Evolutionary conservation across 2,113 vertebrate species (phyloP).

Genomic region (Oncorhynchus nerka): DNA sequence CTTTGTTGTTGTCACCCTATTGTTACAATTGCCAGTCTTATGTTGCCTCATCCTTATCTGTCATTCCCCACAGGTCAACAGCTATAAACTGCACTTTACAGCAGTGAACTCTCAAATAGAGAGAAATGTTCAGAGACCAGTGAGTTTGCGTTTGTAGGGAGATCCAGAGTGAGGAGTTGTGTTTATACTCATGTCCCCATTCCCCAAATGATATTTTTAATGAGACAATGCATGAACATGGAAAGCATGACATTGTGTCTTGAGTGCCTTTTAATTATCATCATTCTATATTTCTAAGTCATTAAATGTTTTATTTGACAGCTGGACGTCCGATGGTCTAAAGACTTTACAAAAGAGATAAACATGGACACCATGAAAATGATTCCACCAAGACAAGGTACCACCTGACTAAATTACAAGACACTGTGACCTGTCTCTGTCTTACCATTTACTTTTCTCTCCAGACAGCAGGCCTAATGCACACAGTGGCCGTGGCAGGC

Average conservation of each 20-base stretch:
- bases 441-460: neutral
- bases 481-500: conserved; percentile 18
- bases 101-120: conserved; percentile 48
- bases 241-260: neutral
- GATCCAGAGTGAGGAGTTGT: neutral
- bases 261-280: neutral
- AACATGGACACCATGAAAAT: conserved; percentile 22
- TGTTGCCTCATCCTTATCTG: neutral
- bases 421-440: neutral
- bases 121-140: conserved; percentile 39
- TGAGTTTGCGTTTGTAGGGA: conserved; percentile 42
- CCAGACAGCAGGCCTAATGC: conserved; percentile 41
- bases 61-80: conserved; percentile 58
- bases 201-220: neutral
- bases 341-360: conserved; percentile 34
- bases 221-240: neutral
- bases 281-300: neutral
- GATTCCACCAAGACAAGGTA: conserved; percentile 47
- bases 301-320: conserved; percentile 31
- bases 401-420: neutral
- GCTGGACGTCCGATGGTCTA: conserved; percentile 37
- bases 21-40: no score
- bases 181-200: neutral
- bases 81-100: conserved; percentile 64
- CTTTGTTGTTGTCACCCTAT: no score